Conservation (phyloP, 2,797 vertebrate genomes). For the Otus scops region DNA sequence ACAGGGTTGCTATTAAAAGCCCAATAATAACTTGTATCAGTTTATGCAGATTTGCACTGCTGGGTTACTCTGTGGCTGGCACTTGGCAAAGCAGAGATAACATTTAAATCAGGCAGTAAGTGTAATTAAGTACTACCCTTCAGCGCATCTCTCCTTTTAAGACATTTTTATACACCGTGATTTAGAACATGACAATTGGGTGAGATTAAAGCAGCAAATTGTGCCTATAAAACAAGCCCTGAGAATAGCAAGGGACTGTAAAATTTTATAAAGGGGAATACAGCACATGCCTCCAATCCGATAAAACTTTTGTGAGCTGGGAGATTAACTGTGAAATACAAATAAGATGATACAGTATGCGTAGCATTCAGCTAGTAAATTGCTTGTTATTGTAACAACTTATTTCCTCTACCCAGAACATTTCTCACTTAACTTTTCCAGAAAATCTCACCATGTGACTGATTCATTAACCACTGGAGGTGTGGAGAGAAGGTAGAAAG, state of each 20-base stretch:
- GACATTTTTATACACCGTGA: constrained; percentile 77
- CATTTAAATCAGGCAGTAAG: constrained; percentile 78
- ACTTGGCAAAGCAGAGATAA: constrained; percentile 70
- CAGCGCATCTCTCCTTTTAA: constrained; percentile 73
- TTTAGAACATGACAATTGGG: constrained; percentile 80
- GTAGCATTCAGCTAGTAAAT: constrained; percentile 59
- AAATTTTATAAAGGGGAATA: constrained; percentile 78
- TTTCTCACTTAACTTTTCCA: constrained; percentile 16
- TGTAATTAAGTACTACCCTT: constrained; percentile 81
- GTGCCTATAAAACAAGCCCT: constrained; percentile 77
- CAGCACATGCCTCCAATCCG: constrained; percentile 71
- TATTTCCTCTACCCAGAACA: constrained; percentile 51
- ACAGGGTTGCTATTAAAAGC: constrained; percentile 55
- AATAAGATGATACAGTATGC: constrained; percentile 70
- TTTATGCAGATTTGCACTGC: constrained; percentile 71
- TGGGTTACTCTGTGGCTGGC: constrained; percentile 48
- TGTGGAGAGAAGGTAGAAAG: neutral
- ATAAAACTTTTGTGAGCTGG: constrained; percentile 78
- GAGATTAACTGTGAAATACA: constrained; percentile 78
- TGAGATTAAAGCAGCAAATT: constrained; percentile 80
- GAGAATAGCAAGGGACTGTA: constrained; percentile 77
- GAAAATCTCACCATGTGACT: neutral
- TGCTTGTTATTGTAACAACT: constrained; percentile 67
- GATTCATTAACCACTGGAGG: neutral
- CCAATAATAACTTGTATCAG: constrained; percentile 70